phyloP scores from a whole-genome alignment of 2,888 invertebrate genomes.

The Eulithis testata region DNA sequence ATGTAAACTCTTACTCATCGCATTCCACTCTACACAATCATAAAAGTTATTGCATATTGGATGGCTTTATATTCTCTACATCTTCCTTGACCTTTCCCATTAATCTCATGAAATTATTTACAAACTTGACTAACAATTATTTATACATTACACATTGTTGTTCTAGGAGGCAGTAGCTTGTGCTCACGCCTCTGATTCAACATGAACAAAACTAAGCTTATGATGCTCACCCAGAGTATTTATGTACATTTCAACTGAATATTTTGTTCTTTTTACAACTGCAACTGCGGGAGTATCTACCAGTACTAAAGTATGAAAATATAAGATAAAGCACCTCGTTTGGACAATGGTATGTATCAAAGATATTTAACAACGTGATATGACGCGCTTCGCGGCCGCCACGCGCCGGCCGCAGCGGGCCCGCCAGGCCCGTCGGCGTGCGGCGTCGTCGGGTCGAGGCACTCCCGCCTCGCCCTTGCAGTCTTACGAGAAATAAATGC shows the following conservation, averaged over 20 bases:
- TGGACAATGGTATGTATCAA: slow-evolving; percentile 85
- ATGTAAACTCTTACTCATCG: slow-evolving; percentile 75
- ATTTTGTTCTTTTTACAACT: slow-evolving; percentile 67
- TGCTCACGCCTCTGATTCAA: slow-evolving; percentile 54
- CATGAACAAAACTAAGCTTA: slow-evolving; percentile 64
- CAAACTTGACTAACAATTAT: slow-evolving; percentile 81
- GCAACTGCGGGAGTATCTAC: slow-evolving; percentile 83
- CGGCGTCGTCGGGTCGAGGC: slow-evolving; percentile 63
- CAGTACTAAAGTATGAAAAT: slow-evolving; percentile 85
- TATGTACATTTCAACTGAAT: slow-evolving; percentile 54
- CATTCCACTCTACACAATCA: slow-evolving; percentile 81
- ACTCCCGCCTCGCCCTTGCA: slow-evolving; percentile 77
- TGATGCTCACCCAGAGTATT: slow-evolving; percentile 62
- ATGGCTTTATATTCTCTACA: slow-evolving; percentile 80
- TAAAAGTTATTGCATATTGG: slow-evolving; percentile 82
- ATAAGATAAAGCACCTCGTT: slow-evolving; percentile 85
- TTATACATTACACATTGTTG: slow-evolving; percentile 74
- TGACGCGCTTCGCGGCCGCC: slow-evolving; percentile 77
- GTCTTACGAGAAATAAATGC: slow-evolving; percentile 87
- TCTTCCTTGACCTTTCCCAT: slow-evolving; percentile 73
- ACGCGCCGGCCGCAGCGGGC: slow-evolving; percentile 65
- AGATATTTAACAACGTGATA: slow-evolving; percentile 84
- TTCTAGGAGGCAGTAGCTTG: slow-evolving; percentile 59
- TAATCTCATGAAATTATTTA: slow-evolving; percentile 84
- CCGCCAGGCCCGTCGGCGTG: slow-evolving; percentile 59